Base-by-base conservation (phyloP, 2,888 invertebrate genomes). In the Neelides folsomi region DNA sequence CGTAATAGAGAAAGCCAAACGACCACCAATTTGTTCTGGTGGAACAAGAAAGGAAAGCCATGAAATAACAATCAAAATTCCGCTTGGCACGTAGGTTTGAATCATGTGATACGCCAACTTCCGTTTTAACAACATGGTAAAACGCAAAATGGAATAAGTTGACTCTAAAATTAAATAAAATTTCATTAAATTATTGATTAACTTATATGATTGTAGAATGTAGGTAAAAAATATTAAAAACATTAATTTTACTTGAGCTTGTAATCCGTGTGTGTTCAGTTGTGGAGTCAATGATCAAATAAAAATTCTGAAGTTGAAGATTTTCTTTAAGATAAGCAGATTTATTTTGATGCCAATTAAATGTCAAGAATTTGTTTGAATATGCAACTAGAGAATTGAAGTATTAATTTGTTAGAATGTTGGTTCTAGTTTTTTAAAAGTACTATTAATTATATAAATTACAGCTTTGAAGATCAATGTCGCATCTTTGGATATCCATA, bases 251-350 rank as follows among this genome's bases (percentile, higher is more conserved):
- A 27, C 7, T 27, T 27, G 27, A 5, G 7, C 27, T 27, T 7
- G 27, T 27, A 27, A 27, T 7, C 7, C 27, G 3, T 27, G 3
- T 7, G 27, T 27, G 27, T 7, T 27, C 27, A 5, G 27, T 27
- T 5, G 27, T 27, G 27, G 27, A 27, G 41, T 62, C 64, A 56
- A 64, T 56, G 51, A 55, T 55, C 48, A 64, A 60, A 55, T 63
- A 60, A 49, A 64, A 63, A 48, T 64, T 64, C 13, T 61, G 62
- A 35, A 64, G 56, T 40, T 58, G 56, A 37, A 64, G 52, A 41
- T 60, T 58, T 52, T 60, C 58, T 2, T 59, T 59, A 5, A 63
- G 55, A 10, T 58, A 47, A 13, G 63, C 63, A 37, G 62, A 61
- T 41, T 57, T 60, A n/a, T 57, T 56, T 35, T 60, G 59, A 15